Evolutionary conservation across 2,888 invertebrate genomes (phyloP).

Genomic region (Stictocephala bisonia): DNA sequence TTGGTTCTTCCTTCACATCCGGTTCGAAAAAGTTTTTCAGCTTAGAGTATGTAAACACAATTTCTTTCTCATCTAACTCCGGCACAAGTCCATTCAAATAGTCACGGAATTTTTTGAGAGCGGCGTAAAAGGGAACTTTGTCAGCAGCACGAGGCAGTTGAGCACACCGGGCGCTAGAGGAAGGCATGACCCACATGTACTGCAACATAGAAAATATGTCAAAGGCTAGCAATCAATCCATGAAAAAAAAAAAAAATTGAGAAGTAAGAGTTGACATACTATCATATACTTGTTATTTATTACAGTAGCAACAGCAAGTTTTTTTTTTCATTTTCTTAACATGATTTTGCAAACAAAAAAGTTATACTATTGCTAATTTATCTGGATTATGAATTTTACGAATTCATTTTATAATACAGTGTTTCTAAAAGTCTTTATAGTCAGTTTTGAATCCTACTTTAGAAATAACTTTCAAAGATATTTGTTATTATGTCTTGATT

Average conservation of each 20-base stretch:
- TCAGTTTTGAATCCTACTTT: too few species aligned
- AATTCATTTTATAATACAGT: too few species aligned
- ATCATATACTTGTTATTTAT: too few species aligned
- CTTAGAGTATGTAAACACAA: slow-evolving; percentile 82
- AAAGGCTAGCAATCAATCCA: slow-evolving; percentile 25
- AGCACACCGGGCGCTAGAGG: slow-evolving; percentile 96
- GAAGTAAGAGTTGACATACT: background rate
- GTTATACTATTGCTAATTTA: too few species aligned
- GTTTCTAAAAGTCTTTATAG: too few species aligned
- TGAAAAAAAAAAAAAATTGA: slow-evolving; percentile 13
- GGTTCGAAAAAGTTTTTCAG: slow-evolving; percentile 73
- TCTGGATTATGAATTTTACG: too few species aligned
- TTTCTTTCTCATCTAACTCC: slow-evolving; percentile 87
- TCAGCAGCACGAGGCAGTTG: slow-evolving; percentile 97
- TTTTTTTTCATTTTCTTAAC: too few species aligned
- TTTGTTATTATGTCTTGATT: too few species aligned
- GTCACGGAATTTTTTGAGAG: slow-evolving; percentile 95
- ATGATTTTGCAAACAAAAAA: too few species aligned
- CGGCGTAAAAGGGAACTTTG: slow-evolving; percentile 97
- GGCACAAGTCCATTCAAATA: slow-evolving; percentile 88
- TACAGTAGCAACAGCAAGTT: too few species aligned
- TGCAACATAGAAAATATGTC: too few species aligned
- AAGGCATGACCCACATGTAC: slow-evolving; percentile 99
- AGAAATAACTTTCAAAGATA: too few species aligned
- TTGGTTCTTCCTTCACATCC: slow-evolving; percentile 65